Percentiles rank a stretch among this genome's conserved stretches.
These are phyloP conservation scores for Cyprinodon variegatus DNA, from an alignment of 2,113 vertebrate species.

Conservation along the genomic window DNA sequence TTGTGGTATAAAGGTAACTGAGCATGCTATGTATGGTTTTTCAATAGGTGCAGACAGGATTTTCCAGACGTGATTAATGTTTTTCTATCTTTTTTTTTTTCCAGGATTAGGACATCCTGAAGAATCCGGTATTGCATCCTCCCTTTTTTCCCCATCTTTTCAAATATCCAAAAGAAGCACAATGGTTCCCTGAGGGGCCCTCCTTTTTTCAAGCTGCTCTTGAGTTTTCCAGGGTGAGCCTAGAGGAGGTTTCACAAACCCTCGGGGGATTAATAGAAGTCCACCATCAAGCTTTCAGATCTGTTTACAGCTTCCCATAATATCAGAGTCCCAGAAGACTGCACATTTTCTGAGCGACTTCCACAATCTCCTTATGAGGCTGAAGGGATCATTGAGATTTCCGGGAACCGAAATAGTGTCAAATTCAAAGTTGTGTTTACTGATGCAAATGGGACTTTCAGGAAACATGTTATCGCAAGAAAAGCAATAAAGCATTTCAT, in stretches of 20 bases:
- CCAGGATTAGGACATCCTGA: not conserved
- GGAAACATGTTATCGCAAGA: too few species aligned
- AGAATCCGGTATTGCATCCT: not conserved
- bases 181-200: not conserved
- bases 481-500: conserved; percentile 3
- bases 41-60: not conserved
- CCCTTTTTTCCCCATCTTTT: conserved; percentile 1
- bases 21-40: not conserved
- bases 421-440: not conserved
- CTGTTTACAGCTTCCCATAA: not conserved
- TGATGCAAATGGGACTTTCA: not conserved
- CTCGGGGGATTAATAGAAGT: not conserved
- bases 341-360: conserved; percentile 9
- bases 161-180: not conserved
- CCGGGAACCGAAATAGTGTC: not conserved
- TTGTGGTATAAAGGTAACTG: not conserved
- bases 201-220: not conserved
- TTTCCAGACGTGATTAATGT: not conserved
- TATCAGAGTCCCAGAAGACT: not conserved
- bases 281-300: not conserved
- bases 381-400: conserved; percentile 8
- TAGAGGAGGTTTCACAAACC: not conserved
- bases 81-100: not conserved
- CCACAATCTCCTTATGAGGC: conserved; percentile 1
- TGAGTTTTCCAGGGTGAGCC: not conserved